Evolutionary conservation across 2,888 invertebrate species (phyloP), one percentile per base, ranked within the genome.

Genomic region (Cheilosia variabilis): DNA sequence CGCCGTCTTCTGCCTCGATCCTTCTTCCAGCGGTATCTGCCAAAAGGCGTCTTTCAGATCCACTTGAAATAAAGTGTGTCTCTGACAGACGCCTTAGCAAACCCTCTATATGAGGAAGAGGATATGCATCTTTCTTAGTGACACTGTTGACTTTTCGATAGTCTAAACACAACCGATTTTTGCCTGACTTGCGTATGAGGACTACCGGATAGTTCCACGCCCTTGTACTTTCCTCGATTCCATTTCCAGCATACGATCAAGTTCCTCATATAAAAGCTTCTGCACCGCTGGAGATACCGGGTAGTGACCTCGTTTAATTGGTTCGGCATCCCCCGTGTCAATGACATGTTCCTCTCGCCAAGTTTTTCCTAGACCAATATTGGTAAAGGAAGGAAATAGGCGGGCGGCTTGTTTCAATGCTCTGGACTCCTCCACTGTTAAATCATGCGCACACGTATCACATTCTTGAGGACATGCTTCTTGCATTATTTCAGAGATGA

Each of bases 161-260:
- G 37, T 77, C 69, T 4, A 81, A 45, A 63, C 86, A 81, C 9
- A 87, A 37, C 13, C 86, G 9, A 1, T 45, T 80, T 52, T 86
- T 86, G 9, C 73, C 86, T 0, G 76, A 76, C 57, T 76, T 86
- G 1, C 80, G 63, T 1, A 86, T 63, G 0, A 66, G 66, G 4
- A 69, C 73, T 3, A 86, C 76, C 13, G 63, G 72, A n/a, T 77
- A 77, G 5, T 63, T 73, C 77, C 73, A 87, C 1, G 73, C 65
- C 17, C 82, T 82, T 13, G 31, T n/a, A 17, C 68, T 62, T 31
- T 72, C 63, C 45, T 82, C 82, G 2, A 82, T 80, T 7, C 79
- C 45, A 84, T 31, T 19, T 31, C 10, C 10, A 53, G 53, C 76
- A 79, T 79, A 3, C 79, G 47, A 57, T 71, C 76, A 19, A 79